These are phyloP conservation scores for Mirza zaza DNA, from an alignment of 2,113 vertebrate species.

Conservation along the genomic window DNA sequence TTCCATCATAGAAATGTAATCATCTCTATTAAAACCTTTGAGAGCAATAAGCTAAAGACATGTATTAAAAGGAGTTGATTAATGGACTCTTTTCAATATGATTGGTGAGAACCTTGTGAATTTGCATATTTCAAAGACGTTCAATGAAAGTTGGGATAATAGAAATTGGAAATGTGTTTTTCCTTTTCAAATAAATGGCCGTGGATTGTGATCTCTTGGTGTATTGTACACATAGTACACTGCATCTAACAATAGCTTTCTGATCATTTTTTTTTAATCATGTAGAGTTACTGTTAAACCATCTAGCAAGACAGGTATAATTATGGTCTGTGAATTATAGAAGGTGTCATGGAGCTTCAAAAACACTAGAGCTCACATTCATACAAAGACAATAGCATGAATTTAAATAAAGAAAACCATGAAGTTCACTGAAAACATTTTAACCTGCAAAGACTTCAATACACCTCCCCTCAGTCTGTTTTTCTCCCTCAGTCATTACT, in stretches of 20 bases:
- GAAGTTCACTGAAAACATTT: not conserved
- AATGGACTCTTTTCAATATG: conserved; percentile 46
- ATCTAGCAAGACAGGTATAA: not conserved
- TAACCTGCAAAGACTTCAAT: not conserved
- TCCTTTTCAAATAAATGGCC: conserved; percentile 35
- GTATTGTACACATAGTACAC: not conserved
- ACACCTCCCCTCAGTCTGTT: not conserved
- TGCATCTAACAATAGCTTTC: not conserved
- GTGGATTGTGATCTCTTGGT: not conserved
- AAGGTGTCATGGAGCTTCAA: conserved; percentile 10
- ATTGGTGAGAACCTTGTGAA: conserved; percentile 6
- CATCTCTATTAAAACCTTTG: conserved; percentile 44
- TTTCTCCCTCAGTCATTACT: not conserved
- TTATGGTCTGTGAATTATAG: not conserved
- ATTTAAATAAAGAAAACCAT: not conserved
- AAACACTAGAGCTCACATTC: not conserved
- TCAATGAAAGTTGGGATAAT: not conserved
- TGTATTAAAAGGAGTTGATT: conserved; percentile 34
- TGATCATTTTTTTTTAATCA: not conserved
- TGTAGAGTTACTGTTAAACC: conserved; percentile 59
- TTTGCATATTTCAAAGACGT: conserved; percentile 49
- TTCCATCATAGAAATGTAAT: not conserved
- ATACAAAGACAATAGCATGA: not conserved
- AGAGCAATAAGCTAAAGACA: not conserved
- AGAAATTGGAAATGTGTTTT: not conserved